These are phyloP conservation scores for Distichodus sexfasciatus DNA, from an alignment of 2,797 vertebrate species.

Conservation along the genomic window DNA sequence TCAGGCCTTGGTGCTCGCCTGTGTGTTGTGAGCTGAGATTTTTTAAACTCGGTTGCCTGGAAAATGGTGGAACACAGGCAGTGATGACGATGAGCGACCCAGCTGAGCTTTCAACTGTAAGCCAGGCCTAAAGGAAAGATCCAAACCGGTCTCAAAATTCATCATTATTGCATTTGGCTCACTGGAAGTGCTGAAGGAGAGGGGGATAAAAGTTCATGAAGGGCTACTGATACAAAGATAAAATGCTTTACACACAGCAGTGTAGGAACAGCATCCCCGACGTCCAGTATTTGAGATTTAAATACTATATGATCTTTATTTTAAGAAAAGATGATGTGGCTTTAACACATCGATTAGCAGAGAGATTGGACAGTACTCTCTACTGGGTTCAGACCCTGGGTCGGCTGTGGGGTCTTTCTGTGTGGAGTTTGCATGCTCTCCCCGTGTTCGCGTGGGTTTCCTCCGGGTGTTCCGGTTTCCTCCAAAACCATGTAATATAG, in stretches of 20 bases:
- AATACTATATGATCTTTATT: too few species aligned
- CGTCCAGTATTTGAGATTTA: too few species aligned
- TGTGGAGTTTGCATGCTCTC: too few species aligned
- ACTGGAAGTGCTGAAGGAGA: not conserved
- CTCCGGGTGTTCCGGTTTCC: too few species aligned
- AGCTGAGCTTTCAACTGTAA: constrained; percentile 12
- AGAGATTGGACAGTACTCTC: too few species aligned
- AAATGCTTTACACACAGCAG: not conserved
- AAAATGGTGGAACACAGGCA: constrained; percentile 9
- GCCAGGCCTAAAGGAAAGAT: not conserved
- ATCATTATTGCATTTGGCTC: constrained; percentile 14
- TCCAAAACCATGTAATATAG: too few species aligned
- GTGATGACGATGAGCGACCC: constrained; percentile 10
- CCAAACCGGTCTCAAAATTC: not conserved
- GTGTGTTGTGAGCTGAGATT: not conserved
- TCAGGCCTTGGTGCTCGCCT: constrained; percentile 17
- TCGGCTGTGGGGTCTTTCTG: too few species aligned
- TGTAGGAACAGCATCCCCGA: too few species aligned
- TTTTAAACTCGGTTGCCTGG: not conserved
- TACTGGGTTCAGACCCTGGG: too few species aligned
- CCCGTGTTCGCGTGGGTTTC: too few species aligned
- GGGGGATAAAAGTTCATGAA: not conserved
- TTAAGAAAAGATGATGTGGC: too few species aligned
- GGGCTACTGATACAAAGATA: not conserved
- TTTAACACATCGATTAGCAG: too few species aligned